Percentiles rank a stretch among this genome's conserved stretches.
These are phyloP conservation scores for Calidris pygmaea DNA, from an alignment of 2,113 vertebrate species.

Conservation along the genomic window DNA sequence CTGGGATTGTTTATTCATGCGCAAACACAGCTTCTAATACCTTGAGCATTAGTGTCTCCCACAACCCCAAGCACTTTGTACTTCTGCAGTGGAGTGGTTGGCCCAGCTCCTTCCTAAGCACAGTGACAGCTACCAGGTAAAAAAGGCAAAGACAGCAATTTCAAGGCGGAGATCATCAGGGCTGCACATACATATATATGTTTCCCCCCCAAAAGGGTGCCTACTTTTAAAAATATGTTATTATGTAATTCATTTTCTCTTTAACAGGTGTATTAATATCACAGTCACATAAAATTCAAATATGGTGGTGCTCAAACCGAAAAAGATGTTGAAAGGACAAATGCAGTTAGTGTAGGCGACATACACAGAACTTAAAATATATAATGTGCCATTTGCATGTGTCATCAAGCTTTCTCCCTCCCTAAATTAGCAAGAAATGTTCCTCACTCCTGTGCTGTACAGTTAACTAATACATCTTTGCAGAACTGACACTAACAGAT, in stretches of 20 bases:
- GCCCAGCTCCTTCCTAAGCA: constrained; percentile 17
- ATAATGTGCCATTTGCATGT: constrained; percentile 55
- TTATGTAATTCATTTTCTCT: not conserved
- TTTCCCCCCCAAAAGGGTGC: not conserved
- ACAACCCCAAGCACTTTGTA: not conserved
- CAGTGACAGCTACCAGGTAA: not conserved
- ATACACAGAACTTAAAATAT: constrained; percentile 59
- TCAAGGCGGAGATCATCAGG: not conserved
- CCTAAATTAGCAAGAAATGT: constrained; percentile 58
- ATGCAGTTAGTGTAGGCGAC: constrained; percentile 45
- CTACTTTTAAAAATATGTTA: not conserved
- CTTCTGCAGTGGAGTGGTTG: not conserved
- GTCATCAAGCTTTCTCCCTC: constrained; percentile 60
- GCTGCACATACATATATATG: not conserved
- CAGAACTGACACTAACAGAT: constrained; percentile 39
- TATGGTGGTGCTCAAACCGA: not conserved
- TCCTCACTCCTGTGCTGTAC: constrained; percentile 42
- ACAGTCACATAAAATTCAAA: constrained; percentile 4
- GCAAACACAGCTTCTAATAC: not conserved
- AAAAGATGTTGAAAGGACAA: constrained; percentile 52
- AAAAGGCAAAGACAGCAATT: not conserved
- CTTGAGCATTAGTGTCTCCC: not conserved
- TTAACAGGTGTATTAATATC: constrained; percentile 43
- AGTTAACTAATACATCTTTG: constrained; percentile 50
- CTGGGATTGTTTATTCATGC: not conserved